Evolutionary conservation across 2,113 vertebrate genomes (phyloP).

Genomic region (Microtus ochrogaster): DNA sequence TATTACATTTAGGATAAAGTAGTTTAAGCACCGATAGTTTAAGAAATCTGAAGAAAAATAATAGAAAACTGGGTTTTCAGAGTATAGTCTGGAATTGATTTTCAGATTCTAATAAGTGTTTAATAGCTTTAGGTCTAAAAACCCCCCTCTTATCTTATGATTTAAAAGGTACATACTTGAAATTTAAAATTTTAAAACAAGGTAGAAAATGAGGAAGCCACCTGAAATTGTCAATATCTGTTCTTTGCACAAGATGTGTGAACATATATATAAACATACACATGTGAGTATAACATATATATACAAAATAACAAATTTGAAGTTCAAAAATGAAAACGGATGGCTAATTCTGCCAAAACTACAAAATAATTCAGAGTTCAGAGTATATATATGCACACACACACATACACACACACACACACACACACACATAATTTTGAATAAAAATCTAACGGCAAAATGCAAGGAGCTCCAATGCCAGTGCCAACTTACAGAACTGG

Average conservation of each 20-base stretch:
- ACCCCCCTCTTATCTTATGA: not conserved
- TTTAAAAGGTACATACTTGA: not conserved
- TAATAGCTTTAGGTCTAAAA: conserved; percentile 57
- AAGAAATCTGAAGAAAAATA: too few relatives aligned
- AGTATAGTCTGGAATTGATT: conserved; percentile 32
- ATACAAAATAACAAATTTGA: not conserved
- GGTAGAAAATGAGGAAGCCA: not conserved
- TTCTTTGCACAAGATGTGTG: not conserved
- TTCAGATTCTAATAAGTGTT: conserved; percentile 64
- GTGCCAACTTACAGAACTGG: not conserved
- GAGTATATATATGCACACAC: not conserved
- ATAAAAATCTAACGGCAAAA: not conserved
- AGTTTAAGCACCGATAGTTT: too few relatives aligned
- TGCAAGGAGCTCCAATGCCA: not conserved
- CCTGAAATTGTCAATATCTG: not conserved
- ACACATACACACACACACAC: too few relatives aligned
- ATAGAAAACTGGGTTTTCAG: conserved; percentile 11
- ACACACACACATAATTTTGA: not conserved
- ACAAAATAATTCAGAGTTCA: not conserved
- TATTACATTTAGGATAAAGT: too few relatives aligned
- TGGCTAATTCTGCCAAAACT: not conserved
- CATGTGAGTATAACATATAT: not conserved
- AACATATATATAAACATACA: not conserved
- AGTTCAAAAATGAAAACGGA: not conserved
- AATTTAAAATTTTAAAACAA: not conserved